Evolutionary conservation across 2,797 vertebrate genomes (phyloP), one percentile per base, ranked within the genome.

Genomic region (Coccyzus lansbergi): DNA sequence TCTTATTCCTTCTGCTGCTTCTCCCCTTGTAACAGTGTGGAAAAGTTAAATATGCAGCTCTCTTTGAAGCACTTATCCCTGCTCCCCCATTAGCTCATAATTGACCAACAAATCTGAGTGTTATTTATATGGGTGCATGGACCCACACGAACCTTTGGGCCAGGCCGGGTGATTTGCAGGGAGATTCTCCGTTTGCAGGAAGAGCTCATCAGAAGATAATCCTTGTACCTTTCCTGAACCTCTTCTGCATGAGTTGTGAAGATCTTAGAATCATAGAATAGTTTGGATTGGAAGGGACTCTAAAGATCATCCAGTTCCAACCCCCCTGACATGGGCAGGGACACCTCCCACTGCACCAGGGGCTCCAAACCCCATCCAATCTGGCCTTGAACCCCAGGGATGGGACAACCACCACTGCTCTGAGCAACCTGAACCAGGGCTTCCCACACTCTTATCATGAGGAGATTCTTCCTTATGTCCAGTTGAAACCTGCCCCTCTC

Each of bases 101-200:
- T 60, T 86, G 26, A 34, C 69, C 60, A 20, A 36, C 26, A 56
- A 75, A 82, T 52, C 33, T 8, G 6, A 3, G 13, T 42, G 17
- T 42, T 42, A 42, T 42, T 42, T 42, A 6, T 42, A 42, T 10
- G 9, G 33, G 10, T 9, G 44, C 71, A 5, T 42, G 9, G 75
- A 36, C 29, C 15, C 72, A 48, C 80, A 25, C 0, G 8, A 72
- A 14, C 49, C 72, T 60, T 16, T 9, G 13, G 46, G 77, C n/a
- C 49, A 38, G 51, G 51, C 16, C 38, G 15, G 33, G 74, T 25
- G 15, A n/a, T n/a, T n/a, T n/a, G n/a, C n/a, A n/a, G n/a, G n/a
- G n/a, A n/a, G n/a, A n/a, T n/a, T n/a, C n/a, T 7, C 4, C 0
- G 5, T 48, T 28, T 51, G 55, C 46, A 33, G 36, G 2, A 67